These are phyloP conservation scores for Montipora cactus DNA, from an alignment of 64 coral and sea anemone species.

Conservation along the genomic window DNA sequence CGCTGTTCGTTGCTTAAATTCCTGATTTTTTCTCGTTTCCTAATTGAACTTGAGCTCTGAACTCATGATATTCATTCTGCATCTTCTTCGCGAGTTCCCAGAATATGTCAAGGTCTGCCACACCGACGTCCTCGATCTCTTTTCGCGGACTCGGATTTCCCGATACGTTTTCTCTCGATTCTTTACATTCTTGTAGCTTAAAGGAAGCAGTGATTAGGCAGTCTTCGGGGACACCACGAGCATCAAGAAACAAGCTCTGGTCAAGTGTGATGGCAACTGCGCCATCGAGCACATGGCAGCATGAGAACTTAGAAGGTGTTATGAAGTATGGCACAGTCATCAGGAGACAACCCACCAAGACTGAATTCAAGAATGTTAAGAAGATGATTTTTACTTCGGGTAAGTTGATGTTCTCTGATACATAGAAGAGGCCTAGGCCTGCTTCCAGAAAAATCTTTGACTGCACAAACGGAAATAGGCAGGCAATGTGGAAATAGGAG, in stretches of 20 bases:
- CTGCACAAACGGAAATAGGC: too few relatives aligned
- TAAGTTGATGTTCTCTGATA: conserved; percentile 21
- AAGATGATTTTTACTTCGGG: conserved; percentile 66
- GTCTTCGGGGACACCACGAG: not conserved
- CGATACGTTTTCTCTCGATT: not conserved
- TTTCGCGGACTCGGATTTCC: not conserved
- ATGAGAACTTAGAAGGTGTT: conserved; percentile 59
- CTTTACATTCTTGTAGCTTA: not conserved
- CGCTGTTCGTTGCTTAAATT: too few relatives aligned
- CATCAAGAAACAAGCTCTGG: conserved; percentile 42
- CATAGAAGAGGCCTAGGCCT: too few relatives aligned
- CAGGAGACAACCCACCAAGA: conserved; percentile 77
- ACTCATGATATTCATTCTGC: too few relatives aligned
- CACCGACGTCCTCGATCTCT: not conserved
- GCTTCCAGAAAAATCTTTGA: too few relatives aligned
- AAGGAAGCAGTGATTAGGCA: conserved; percentile 27
- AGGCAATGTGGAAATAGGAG: too few relatives aligned
- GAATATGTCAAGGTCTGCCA: too few relatives aligned
- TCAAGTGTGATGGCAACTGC: conserved; percentile 37
- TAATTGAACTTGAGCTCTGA: too few relatives aligned
- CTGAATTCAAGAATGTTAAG: conserved; percentile 47
- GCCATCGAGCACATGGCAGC: conserved; percentile 71
- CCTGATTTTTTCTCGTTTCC: too few relatives aligned
- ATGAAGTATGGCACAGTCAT: conserved; percentile 51
- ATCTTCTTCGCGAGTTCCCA: too few relatives aligned